Conservation (phyloP, 1,140 invertebrate genomes). For the Microplitis demolitor region DNA sequence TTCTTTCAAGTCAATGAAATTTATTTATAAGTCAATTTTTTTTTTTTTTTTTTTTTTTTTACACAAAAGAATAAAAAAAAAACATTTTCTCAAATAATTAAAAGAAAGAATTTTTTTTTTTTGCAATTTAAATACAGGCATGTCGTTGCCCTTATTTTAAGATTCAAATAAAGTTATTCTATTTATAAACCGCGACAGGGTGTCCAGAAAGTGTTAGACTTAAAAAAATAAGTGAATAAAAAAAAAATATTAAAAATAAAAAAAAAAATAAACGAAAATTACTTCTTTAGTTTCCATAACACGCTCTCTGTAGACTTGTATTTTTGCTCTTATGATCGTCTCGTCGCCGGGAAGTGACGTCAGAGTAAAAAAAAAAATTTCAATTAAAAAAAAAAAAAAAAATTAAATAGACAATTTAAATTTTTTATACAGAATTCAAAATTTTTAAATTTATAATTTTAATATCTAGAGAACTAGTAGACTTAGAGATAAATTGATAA, state of each 20-base stretch:
- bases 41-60: too few relatives aligned
- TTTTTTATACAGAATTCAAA: too few relatives aligned
- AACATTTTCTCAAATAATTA: not conserved
- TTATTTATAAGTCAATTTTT: too few relatives aligned
- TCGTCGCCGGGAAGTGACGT: constrained; percentile 43
- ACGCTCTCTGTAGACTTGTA: not conserved
- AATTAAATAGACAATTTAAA: too few relatives aligned
- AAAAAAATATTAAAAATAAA: not conserved
- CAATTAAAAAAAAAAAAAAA: too few relatives aligned
- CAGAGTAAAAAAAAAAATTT: constrained; percentile 21
- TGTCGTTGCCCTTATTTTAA: constrained; percentile 55
- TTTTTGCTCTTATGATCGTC: not conserved
- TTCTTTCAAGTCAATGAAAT: too few relatives aligned
- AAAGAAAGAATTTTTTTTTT: too few relatives aligned
- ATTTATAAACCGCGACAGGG: constrained; percentile 45
- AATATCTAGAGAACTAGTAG: too few relatives aligned
- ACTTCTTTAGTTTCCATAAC: constrained; percentile 33
- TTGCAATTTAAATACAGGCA: constrained; percentile 34
- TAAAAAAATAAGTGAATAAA: constrained; percentile 20
- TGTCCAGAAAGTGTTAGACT: constrained; percentile 18
- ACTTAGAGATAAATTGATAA: too few relatives aligned
- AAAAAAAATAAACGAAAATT: not conserved
- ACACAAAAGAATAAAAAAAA: constrained; percentile 2
- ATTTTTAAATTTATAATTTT: too few relatives aligned
- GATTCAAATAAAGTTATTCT: constrained; percentile 51